Conservation (phyloP, 2,888 invertebrate species). For the Tinea trinotella region DNA sequence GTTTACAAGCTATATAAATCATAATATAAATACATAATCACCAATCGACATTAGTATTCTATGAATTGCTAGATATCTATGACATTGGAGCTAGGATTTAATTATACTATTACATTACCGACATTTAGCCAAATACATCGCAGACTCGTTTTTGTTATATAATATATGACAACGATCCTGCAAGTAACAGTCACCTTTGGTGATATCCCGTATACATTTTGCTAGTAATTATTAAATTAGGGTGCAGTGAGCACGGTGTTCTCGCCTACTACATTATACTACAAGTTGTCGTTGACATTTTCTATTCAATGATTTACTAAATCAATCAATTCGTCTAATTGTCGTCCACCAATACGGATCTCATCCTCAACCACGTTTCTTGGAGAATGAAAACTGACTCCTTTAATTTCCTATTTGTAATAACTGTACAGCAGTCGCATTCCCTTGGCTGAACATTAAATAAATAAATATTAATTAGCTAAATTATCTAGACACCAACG, state of each 20-base stretch:
- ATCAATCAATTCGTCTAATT: background rate
- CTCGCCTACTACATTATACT: background rate
- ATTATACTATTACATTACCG: too few species aligned
- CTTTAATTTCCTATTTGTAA: slow-evolving; percentile 52
- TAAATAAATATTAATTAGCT: slow-evolving; percentile 67
- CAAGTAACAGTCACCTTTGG: slow-evolving; percentile 44
- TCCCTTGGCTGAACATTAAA: slow-evolving; percentile 68
- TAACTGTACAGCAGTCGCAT: slow-evolving; percentile 68
- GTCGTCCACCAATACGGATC: background rate
- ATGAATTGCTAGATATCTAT: slow-evolving; percentile 31
- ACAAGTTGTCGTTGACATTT: slow-evolving; percentile 2
- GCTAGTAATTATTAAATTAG: slow-evolving; percentile 50
- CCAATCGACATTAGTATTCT: slow-evolving; percentile 6
- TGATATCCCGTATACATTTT: slow-evolving; percentile 53
- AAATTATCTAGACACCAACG: slow-evolving; percentile 67
- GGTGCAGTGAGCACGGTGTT: slow-evolving; percentile 30
- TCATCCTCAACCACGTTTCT: slow-evolving; percentile 1
- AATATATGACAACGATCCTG: background rate
- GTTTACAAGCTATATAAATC: slow-evolving; percentile 30
- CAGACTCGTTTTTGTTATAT: too few species aligned
- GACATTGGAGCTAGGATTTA: slow-evolving; percentile 38
- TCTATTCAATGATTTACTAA: background rate
- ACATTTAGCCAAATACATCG: too few species aligned
- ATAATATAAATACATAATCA: background rate
- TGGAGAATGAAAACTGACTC: slow-evolving; percentile 36